Evolutionary conservation across 2,888 invertebrate genomes (phyloP).

Genomic region (Epistrophella euchroma): DNA sequence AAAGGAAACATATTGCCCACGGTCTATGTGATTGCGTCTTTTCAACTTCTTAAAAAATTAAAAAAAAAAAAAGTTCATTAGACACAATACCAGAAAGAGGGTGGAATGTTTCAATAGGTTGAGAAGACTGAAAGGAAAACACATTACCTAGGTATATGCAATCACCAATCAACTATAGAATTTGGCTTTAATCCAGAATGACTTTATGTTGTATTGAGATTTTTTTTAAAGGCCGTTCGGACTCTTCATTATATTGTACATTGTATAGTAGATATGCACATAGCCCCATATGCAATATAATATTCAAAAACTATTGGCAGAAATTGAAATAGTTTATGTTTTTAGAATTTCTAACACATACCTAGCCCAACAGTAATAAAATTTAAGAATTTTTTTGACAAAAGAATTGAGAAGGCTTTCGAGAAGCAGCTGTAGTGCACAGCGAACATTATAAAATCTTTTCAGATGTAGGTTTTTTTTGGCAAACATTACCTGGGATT

Average conservation of each 20-base stretch:
- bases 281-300: not conserved
- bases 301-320: constrained; percentile 5
- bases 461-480: constrained; percentile 4
- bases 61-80: constrained; percentile 43
- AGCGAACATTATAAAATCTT: not conserved
- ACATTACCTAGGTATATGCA: not conserved
- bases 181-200: constrained; percentile 54
- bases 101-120: constrained; percentile 5
- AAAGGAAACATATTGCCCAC: constrained; percentile 28
- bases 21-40: constrained; percentile 45
- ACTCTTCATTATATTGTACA: not conserved
- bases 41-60: not conserved
- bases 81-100: constrained; percentile 43
- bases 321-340: constrained; percentile 2
- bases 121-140: constrained; percentile 5
- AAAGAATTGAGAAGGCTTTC: not conserved
- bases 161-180: constrained; percentile 18
- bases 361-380: not conserved
- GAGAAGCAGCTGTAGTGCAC: not conserved
- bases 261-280: too few relatives aligned
- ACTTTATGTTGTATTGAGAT: not conserved
- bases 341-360: not conserved
- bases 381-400: not conserved
- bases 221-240: not conserved
- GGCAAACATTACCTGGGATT: constrained; percentile 15